These are phyloP conservation scores for Periophthalmodon schlosseri DNA, from an alignment of 2,113 vertebrate species.

Conservation along the genomic window DNA sequence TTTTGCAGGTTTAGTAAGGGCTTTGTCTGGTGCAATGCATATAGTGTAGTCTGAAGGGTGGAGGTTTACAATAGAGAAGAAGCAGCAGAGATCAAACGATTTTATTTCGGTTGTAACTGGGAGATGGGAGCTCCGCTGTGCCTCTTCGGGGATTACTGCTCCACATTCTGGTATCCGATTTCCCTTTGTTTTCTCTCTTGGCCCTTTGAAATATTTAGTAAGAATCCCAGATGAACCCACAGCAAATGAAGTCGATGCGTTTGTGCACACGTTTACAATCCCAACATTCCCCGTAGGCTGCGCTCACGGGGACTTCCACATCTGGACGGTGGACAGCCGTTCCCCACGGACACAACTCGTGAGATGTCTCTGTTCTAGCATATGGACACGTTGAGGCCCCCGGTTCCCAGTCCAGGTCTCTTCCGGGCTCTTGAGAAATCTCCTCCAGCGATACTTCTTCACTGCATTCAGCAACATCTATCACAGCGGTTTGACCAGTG, in stretches of 20 bases:
- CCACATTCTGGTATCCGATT: slow-evolving; percentile 73
- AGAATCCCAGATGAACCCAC: slow-evolving; percentile 52
- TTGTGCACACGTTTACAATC: slow-evolving; percentile 28
- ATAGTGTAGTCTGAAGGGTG: slow-evolving; percentile 21
- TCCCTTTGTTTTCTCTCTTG: slow-evolving; percentile 67
- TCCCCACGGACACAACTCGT: slow-evolving; percentile 49
- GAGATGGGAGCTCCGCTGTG: slow-evolving; percentile 58
- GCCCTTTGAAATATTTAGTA: slow-evolving; percentile 74
- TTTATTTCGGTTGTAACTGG: slow-evolving; percentile 72
- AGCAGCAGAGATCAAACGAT: slow-evolving; percentile 71
- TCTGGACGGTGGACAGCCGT: slow-evolving; percentile 55
- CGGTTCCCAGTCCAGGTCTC: slow-evolving; percentile 12
- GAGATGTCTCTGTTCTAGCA: slow-evolving; percentile 45
- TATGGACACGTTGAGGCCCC: slow-evolving; percentile 22
- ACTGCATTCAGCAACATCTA: slow-evolving; percentile 33
- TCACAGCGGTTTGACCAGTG: slow-evolving; percentile 15
- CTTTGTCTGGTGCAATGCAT: slow-evolving; percentile 28
- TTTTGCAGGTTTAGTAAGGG: slow-evolving; percentile 63
- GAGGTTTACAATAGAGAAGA: slow-evolving; percentile 49
- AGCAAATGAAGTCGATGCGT: slow-evolving; percentile 22
- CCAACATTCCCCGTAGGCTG: slow-evolving; percentile 35
- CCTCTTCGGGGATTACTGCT: slow-evolving; percentile 68
- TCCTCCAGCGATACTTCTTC: slow-evolving; percentile 17
- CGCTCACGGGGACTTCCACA: slow-evolving; percentile 53
- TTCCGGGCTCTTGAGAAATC: slow-evolving; percentile 31